A percentile compares a stretch with the other conserved stretches of the same genome.
These are phyloP conservation scores for Pseudeuparius sepicola DNA, from an alignment of 2,888 invertebrate species.

Conservation along the genomic window DNA sequence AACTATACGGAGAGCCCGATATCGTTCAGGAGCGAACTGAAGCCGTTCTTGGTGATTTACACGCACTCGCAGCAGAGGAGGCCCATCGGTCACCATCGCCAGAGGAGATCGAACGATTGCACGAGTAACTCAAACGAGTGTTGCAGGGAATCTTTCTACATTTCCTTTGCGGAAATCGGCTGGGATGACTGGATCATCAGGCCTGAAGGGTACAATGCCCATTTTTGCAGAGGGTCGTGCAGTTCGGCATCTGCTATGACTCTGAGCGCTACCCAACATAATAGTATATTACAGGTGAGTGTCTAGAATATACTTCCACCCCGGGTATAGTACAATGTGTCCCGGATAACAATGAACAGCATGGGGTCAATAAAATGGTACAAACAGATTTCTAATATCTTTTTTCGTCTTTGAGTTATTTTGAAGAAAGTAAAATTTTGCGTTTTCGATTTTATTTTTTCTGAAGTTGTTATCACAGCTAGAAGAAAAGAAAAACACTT, in stretches of 20 bases:
- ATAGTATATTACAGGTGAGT: conserved; percentile 64
- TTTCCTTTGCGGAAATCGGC: conserved; percentile 75
- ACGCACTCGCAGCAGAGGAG: conserved; percentile 60
- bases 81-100: conserved; percentile 28
- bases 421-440: too few species aligned
- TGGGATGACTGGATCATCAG: conserved; percentile 85
- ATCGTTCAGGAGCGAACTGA: conserved; percentile 56
- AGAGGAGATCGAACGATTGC: conserved; percentile 55
- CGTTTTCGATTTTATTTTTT: too few species aligned
- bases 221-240: conserved; percentile 78
- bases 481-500: too few species aligned
- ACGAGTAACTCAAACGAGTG: conserved; percentile 62
- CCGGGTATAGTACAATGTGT: too few species aligned
- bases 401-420: too few species aligned
- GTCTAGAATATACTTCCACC: too few species aligned
- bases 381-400: too few species aligned
- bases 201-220: conserved; percentile 75
- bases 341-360: too few species aligned
- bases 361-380: too few species aligned
- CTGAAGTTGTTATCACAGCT: too few species aligned
- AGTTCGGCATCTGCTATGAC: conserved; percentile 62
- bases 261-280: conserved; percentile 54
- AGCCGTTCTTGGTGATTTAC: conserved; percentile 71
- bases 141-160: conserved; percentile 71
- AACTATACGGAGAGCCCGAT: conserved; percentile 56